Conservation (phyloP, 2,113 vertebrate species). For the Indicator indicator region DNA sequence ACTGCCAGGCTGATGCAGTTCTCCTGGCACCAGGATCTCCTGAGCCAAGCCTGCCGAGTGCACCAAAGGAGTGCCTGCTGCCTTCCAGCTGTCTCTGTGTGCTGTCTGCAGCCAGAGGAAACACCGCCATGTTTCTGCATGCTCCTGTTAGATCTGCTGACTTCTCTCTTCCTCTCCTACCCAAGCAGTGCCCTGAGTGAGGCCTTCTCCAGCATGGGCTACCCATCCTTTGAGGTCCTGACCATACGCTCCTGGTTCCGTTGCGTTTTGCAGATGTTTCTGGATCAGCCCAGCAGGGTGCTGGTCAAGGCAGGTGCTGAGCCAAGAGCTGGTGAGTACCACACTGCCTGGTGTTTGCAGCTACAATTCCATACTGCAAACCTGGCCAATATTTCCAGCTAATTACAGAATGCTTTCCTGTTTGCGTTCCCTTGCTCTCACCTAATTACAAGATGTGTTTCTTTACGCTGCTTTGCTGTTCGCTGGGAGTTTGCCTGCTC, state of each 20-base stretch:
- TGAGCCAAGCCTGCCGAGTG: neutral
- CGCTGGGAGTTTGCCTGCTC: constrained; percentile 58
- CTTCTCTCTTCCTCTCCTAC: neutral
- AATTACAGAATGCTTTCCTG: constrained; percentile 60
- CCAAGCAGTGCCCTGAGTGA: constrained; percentile 81
- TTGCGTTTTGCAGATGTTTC: constrained; percentile 91
- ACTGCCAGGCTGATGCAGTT: neutral
- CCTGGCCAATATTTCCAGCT: constrained; percentile 51
- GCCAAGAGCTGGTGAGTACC: constrained; percentile 70
- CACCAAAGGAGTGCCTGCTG: neutral
- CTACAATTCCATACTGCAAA: constrained; percentile 35
- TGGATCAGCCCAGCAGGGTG: constrained; percentile 76
- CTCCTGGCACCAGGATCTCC: neutral
- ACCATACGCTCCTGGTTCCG: constrained; percentile 93
- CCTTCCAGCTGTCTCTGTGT: neutral
- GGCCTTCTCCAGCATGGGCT: constrained; percentile 70
- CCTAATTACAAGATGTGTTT: constrained; percentile 62
- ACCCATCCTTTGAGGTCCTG: constrained; percentile 83
- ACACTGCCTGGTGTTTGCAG: constrained; percentile 41
- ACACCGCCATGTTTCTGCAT: neutral
- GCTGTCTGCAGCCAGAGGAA: neutral
- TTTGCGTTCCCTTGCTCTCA: constrained; percentile 65
- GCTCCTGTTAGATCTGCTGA: neutral
- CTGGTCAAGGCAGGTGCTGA: constrained; percentile 70
- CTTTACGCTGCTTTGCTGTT: constrained; percentile 47